Conservation (phyloP, 1,140 invertebrate genomes). For the Aphelenchoides besseyi region DNA sequence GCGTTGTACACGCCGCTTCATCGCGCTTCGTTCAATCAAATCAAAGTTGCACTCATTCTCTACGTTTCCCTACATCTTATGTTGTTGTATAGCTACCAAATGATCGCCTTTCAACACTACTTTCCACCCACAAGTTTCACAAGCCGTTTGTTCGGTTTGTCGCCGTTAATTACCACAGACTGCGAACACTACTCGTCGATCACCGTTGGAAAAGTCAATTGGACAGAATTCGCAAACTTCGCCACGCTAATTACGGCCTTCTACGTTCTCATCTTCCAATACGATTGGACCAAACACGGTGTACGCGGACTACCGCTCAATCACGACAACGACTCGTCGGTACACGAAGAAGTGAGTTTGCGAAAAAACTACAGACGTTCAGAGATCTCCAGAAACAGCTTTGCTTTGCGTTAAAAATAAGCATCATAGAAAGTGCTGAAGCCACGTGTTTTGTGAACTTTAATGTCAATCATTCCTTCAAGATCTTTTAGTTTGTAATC, state of each 20-base stretch:
- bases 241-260: slow-evolving; percentile 39
- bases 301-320: slow-evolving; percentile 29
- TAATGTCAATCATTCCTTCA: too few species aligned
- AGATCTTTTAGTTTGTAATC: too few species aligned
- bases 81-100: slow-evolving; percentile 54
- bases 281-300: slow-evolving; percentile 53
- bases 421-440: too few species aligned
- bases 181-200: slow-evolving; percentile 53
- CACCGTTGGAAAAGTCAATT: slow-evolving; percentile 26
- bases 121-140: slow-evolving; percentile 32
- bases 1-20: slow-evolving; percentile 53
- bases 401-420: too few species aligned
- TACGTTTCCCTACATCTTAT: slow-evolving; percentile 52
- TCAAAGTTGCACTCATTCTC: slow-evolving; percentile 47
- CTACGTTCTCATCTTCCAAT: slow-evolving; percentile 51
- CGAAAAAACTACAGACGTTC: background rate
- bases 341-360: slow-evolving; percentile 57
- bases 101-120: slow-evolving; percentile 45
- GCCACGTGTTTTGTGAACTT: too few species aligned
- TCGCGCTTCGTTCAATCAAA: slow-evolving; percentile 51
- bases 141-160: slow-evolving; percentile 53
- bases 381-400: too few species aligned
- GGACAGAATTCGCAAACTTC: slow-evolving; percentile 54
- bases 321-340: slow-evolving; percentile 52
- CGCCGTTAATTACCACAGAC: slow-evolving; percentile 27